These are phyloP conservation scores for Tauraco hartlaubi DNA, from an alignment of 2,797 vertebrate species.

Conservation along the genomic window DNA sequence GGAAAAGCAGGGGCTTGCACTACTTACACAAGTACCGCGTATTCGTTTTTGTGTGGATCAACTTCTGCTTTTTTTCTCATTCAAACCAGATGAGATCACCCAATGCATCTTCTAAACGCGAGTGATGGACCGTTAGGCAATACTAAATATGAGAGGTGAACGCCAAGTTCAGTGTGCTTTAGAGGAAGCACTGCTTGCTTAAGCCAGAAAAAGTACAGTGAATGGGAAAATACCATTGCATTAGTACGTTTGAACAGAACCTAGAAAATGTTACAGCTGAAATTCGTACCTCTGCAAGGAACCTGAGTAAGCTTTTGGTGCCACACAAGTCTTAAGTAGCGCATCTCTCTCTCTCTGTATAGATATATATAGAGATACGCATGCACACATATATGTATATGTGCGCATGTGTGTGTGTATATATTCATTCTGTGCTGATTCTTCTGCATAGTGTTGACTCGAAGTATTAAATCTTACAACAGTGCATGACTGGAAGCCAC, in stretches of 20 bases:
- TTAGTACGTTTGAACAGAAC: neutral
- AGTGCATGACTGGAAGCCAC: neutral
- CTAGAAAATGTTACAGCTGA: neutral
- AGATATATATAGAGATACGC: neutral
- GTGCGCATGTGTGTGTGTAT: no score
- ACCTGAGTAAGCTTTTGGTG: neutral
- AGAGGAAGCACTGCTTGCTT: neutral
- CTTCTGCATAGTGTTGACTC: neutral
- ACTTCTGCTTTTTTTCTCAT: constrained; percentile 19
- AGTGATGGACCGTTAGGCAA: neutral
- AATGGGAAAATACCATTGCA: neutral
- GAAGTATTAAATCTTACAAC: neutral
- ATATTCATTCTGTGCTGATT: neutral
- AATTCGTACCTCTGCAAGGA: neutral
- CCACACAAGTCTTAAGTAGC: neutral
- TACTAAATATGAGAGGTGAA: neutral
- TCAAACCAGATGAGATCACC: neutral
- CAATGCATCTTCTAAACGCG: neutral
- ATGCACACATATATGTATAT: neutral
- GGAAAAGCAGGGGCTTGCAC: constrained; percentile 67
- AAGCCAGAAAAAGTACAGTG: neutral
- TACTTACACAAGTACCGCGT: constrained; percentile 51
- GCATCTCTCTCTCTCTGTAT: neutral
- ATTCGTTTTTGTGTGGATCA: neutral
- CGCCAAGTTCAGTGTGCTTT: neutral